A percentile compares a stretch with the other conserved stretches of the same genome.
phyloP scores from a whole-genome alignment of 2,797 vertebrate genomes.

The Graptemys geographica region DNA sequence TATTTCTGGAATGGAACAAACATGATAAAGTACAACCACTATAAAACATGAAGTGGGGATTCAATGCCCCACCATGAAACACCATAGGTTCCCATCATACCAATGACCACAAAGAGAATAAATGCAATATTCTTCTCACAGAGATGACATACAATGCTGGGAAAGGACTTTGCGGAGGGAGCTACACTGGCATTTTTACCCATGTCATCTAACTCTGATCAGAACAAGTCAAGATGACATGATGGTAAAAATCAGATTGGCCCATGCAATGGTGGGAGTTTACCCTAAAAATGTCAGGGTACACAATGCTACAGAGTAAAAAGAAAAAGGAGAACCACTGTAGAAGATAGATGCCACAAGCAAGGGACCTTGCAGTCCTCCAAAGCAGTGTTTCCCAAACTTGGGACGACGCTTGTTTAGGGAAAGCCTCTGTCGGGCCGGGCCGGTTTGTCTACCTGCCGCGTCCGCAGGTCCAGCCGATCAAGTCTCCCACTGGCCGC shows the following conservation, averaged over 20 bases:
- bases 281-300: neutral
- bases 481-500: too few species aligned
- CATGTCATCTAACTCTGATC: neutral
- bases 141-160: neutral
- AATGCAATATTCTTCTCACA: neutral
- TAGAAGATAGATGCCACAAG: fast-evolving
- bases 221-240: neutral
- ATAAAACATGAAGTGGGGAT: neutral
- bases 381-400: too few species aligned
- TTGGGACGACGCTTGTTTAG: too few species aligned
- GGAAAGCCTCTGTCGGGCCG: too few species aligned
- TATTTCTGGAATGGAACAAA: neutral
- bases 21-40: neutral
- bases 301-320: neutral
- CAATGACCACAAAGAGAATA: neutral
- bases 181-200: neutral
- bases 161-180: neutral
- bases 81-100: neutral
- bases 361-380: neutral
- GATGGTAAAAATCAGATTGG: neutral
- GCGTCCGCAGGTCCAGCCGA: too few species aligned
- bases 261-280: neutral
- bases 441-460: too few species aligned
- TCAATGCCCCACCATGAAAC: neutral
- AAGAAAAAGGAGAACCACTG: neutral